Percentiles rank a stretch among this genome's conserved stretches.
Evolutionary conservation across 2,113 vertebrate species (phyloP).

Genomic region (Vimba vimba): DNA sequence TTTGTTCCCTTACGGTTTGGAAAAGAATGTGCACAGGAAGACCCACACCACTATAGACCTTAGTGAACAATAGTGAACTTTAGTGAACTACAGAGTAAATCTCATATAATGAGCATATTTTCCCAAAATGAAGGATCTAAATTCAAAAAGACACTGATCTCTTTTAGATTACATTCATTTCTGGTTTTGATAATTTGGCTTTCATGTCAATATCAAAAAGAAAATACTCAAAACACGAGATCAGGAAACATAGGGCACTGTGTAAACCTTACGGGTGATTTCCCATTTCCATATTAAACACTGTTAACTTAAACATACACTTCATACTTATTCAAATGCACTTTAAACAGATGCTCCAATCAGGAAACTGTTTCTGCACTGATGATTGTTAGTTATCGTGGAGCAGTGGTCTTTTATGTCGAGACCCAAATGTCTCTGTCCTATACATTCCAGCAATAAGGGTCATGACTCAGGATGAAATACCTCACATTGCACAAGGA

Average conservation of each 20-base stretch:
- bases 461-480: conserved; percentile 41
- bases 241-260: neutral
- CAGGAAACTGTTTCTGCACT: neutral
- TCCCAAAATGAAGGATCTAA: neutral
- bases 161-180: conserved; percentile 20
- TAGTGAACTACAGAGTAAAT: neutral
- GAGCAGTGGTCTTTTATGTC: conserved; percentile 18
- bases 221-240: neutral
- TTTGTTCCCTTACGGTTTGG: conserved; percentile 46
- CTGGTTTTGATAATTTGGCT: neutral
- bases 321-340: neutral
- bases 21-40: conserved; percentile 56
- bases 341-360: neutral
- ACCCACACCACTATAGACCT: neutral
- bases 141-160: neutral
- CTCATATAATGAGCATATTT: neutral
- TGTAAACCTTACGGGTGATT: neutral
- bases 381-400: neutral
- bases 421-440: neutral
- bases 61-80: conserved; percentile 3
- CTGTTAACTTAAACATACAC: neutral
- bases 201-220: neutral
- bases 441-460: conserved; percentile 45
- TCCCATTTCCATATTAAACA: neutral
- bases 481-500: neutral